Conservation (phyloP, 92 coral and sea anemone species). For the Epizoanthus rinbou region DNA sequence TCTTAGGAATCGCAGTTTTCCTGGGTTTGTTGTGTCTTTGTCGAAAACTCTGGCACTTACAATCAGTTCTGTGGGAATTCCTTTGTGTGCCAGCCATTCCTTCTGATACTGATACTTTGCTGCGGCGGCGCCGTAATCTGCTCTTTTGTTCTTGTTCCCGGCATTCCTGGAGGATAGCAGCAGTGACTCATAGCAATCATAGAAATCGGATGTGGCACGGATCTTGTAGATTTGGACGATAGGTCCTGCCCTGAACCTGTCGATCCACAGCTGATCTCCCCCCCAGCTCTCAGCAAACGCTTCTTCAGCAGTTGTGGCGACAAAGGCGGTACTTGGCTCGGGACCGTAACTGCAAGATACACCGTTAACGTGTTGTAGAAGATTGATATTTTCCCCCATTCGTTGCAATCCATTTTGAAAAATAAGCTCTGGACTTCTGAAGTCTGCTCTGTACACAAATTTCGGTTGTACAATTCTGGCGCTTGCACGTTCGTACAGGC, state of each 20-base stretch:
- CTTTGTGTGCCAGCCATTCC: neutral
- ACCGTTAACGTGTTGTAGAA: neutral
- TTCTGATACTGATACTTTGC: neutral
- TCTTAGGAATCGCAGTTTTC: neutral
- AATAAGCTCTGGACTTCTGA: neutral
- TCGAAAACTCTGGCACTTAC: neutral
- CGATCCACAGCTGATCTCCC: constrained; percentile 7
- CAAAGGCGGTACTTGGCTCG: neutral
- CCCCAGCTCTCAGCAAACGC: neutral
- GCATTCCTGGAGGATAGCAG: neutral
- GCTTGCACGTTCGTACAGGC: no score
- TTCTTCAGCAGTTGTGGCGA: neutral
- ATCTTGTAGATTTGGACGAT: neutral
- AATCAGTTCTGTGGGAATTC: neutral
- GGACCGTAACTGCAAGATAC: neutral
- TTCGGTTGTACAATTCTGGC: no score
- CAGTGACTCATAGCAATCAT: neutral
- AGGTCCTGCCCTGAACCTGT: neutral
- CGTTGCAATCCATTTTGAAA: neutral
- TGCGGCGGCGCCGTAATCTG: neutral
- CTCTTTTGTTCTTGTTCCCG: neutral
- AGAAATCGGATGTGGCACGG: neutral
- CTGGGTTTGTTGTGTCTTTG: neutral
- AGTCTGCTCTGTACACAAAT: no score
- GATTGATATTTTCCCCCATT: neutral